Evolutionary conservation across 2,888 invertebrate species (phyloP).

Genomic region (Liposcelis brunnea): DNA sequence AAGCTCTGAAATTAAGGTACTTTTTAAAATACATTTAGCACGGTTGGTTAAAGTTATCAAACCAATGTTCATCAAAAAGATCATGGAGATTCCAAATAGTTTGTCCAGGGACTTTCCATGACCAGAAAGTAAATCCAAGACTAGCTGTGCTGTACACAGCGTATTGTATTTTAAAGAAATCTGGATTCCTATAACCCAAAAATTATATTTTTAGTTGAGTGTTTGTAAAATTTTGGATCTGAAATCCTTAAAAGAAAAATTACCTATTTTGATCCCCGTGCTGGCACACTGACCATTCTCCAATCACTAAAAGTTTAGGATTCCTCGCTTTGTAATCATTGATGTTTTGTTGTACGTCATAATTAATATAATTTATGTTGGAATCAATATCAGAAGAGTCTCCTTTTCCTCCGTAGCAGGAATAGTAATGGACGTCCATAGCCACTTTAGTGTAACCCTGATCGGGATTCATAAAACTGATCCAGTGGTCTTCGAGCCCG

Average conservation of each 20-base stretch:
- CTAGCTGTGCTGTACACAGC: neutral
- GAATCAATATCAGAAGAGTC: neutral
- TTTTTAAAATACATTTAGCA: no score
- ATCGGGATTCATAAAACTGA: neutral
- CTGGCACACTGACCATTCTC: conserved; percentile 2
- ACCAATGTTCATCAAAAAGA: no score
- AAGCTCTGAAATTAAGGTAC: no score
- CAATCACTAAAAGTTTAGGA: conserved; percentile 2
- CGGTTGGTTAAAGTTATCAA: no score
- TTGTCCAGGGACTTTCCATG: conserved; percentile 1
- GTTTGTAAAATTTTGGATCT: no score
- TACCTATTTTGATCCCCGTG: neutral
- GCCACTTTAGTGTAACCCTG: neutral
- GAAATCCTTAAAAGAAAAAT: no score
- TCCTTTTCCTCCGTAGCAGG: neutral
- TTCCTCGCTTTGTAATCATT: neutral
- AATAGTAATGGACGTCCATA: conserved; percentile 4
- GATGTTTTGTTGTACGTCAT: neutral
- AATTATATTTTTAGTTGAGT: no score
- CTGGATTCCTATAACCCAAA: no score
- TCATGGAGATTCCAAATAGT: no score
- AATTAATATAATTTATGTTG: neutral
- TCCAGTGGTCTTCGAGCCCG: neutral
- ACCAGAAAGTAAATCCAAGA: neutral
- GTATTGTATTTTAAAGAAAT: neutral